Percentiles rank a stretch among this genome's conserved stretches.
These are phyloP conservation scores for Entomobrya multifasciata DNA, from an alignment of 2,888 invertebrate species.

Conservation along the genomic window DNA sequence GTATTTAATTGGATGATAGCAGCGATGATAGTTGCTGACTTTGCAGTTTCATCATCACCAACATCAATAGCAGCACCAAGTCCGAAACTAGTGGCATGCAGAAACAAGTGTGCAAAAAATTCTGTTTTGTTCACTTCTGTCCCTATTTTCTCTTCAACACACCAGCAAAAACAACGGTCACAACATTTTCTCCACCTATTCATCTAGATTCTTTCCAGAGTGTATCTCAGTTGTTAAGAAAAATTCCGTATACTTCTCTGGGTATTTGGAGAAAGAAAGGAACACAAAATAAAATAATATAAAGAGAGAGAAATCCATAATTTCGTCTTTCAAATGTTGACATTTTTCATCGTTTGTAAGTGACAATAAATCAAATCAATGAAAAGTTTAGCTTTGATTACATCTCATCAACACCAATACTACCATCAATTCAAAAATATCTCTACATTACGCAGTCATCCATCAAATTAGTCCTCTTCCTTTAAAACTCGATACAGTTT, in stretches of 20 bases:
- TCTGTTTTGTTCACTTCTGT: not conserved
- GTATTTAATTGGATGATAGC: conserved; percentile 60
- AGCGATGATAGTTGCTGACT: conserved; percentile 58
- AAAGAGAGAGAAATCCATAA: conserved; percentile 39
- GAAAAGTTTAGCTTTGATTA: conserved; percentile 58
- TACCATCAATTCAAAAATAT: conserved; percentile 37
- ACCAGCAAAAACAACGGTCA: not conserved
- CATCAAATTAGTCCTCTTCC: conserved; percentile 37
- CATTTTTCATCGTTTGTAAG: conserved; percentile 58
- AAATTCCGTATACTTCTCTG: conserved; percentile 5
- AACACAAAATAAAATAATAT: not conserved
- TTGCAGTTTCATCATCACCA: conserved; percentile 42
- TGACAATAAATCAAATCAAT: conserved; percentile 51
- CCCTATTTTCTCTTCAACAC: conserved; percentile 25
- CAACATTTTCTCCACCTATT: not conserved
- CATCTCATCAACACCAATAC: conserved; percentile 46
- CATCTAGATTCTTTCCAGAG: conserved; percentile 14
- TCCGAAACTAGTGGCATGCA: conserved; percentile 24
- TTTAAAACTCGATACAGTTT: conserved; percentile 25
- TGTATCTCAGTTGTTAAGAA: not conserved
- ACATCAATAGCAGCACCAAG: not conserved
- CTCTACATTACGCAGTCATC: conserved; percentile 15
- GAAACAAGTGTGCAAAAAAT: conserved; percentile 45
- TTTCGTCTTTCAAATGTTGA: conserved; percentile 56
- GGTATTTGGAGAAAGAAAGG: not conserved